phyloP scores from a whole-genome alignment of 2,797 vertebrate genomes.

The Mus spretus region DNA sequence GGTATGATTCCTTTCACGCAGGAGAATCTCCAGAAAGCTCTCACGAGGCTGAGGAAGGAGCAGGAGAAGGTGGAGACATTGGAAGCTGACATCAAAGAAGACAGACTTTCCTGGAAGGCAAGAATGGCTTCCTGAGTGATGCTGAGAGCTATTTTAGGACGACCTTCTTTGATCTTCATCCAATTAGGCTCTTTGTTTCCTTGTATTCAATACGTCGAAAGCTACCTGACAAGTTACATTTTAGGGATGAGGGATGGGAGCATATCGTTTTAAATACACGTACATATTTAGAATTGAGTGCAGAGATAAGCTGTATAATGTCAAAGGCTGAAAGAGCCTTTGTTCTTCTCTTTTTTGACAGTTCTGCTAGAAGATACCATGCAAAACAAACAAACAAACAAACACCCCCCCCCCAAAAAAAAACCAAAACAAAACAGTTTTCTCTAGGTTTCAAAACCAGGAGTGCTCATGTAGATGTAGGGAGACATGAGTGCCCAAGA shows the following conservation, averaged over 20 bases:
- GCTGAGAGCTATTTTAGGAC: background rate
- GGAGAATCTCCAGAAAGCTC: constrained; percentile 41
- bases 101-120: constrained; percentile 74
- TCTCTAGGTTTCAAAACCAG: background rate
- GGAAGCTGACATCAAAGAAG: constrained; percentile 18
- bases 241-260: background rate
- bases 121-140: background rate
- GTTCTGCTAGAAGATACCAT: background rate
- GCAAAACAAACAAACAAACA: background rate
- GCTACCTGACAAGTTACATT: background rate
- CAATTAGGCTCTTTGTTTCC: background rate
- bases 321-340: background rate
- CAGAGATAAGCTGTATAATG: background rate
- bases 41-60: constrained; percentile 29
- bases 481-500: background rate
- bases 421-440: background rate
- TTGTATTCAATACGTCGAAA: background rate
- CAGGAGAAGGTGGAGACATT: constrained; percentile 19
- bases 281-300: background rate
- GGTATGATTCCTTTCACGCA: background rate
- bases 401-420: rapidly evolving
- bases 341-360: background rate
- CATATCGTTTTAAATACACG: background rate
- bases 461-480: background rate
- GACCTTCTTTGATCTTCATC: background rate